A percentile compares a stretch with the other conserved stretches of the same genome.
phyloP scores from a whole-genome alignment of 2,888 invertebrate species.

The Barypeithes pellucidus region DNA sequence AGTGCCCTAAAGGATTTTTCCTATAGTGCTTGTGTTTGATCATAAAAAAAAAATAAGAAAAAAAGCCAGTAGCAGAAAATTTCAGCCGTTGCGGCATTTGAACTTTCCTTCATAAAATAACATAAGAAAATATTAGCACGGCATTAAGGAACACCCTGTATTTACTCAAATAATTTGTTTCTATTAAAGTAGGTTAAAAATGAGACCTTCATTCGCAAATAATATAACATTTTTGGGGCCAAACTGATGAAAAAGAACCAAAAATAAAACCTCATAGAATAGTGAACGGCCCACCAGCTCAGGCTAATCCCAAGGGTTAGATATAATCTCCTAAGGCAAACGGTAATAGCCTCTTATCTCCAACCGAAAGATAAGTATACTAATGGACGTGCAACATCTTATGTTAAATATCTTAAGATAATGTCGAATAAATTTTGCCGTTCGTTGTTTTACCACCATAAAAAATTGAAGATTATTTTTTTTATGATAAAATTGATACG shows the following conservation, averaged over 20 bases:
- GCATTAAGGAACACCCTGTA: too few relatives aligned
- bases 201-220: not conserved
- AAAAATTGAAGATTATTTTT: too few relatives aligned
- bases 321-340: slow-evolving; percentile 11
- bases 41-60: too few relatives aligned
- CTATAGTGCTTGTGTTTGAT: too few relatives aligned
- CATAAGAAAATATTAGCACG: too few relatives aligned
- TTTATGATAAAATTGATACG: too few relatives aligned
- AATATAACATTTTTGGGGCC: not conserved
- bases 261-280: not conserved
- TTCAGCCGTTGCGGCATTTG: too few relatives aligned
- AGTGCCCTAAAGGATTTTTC: too few relatives aligned
- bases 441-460: too few relatives aligned
- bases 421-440: not conserved
- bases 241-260: not conserved
- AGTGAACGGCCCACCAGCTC: slow-evolving; percentile 1
- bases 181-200: not conserved
- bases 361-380: slow-evolving; percentile 6
- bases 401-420: not conserved
- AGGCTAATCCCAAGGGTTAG: slow-evolving; percentile 1
- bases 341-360: slow-evolving; percentile 14
- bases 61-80: too few relatives aligned
- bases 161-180: too few relatives aligned
- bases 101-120: too few relatives aligned
- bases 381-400: not conserved